These are phyloP conservation scores for Ferrisia virgata DNA, from an alignment of 2,888 invertebrate species.

Conservation along the genomic window DNA sequence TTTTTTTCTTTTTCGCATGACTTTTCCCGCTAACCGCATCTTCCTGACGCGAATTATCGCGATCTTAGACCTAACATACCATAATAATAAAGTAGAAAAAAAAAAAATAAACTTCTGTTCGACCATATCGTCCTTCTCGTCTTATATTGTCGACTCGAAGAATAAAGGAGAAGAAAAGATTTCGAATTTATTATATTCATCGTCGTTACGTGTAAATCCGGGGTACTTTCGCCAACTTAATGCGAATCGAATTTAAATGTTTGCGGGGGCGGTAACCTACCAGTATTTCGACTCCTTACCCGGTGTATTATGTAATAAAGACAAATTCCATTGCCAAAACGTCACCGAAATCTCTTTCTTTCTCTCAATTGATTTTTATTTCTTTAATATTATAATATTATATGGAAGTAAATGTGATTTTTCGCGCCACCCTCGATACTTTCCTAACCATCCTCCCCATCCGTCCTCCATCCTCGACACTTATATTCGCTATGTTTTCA, in stretches of 20 bases:
- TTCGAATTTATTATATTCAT: constrained; percentile 22
- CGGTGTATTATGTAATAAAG: constrained; percentile 11
- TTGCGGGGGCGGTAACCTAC: background rate
- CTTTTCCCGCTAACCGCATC: background rate
- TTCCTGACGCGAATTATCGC: background rate
- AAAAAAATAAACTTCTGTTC: background rate
- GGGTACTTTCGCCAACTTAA: background rate
- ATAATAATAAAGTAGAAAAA: background rate
- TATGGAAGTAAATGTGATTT: constrained; percentile 25
- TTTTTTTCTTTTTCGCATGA: background rate
- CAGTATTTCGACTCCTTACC: background rate
- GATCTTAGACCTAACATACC: background rate
- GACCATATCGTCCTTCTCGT: background rate
- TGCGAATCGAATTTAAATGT: constrained; percentile 31
- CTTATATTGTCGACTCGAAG: background rate
- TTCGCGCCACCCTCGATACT: background rate
- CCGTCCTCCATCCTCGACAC: background rate
- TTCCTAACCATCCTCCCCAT: background rate
- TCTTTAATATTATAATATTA: constrained; percentile 32
- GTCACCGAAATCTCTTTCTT: constrained; percentile 29
- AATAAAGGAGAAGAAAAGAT: background rate
- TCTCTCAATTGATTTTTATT: constrained; percentile 32
- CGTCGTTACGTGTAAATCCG: constrained; percentile 26
- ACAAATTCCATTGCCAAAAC: constrained; percentile 28
- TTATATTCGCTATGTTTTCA: constrained; percentile 18